Conservation (phyloP, 2,888 invertebrate genomes). For the Ferrisia virgata region DNA sequence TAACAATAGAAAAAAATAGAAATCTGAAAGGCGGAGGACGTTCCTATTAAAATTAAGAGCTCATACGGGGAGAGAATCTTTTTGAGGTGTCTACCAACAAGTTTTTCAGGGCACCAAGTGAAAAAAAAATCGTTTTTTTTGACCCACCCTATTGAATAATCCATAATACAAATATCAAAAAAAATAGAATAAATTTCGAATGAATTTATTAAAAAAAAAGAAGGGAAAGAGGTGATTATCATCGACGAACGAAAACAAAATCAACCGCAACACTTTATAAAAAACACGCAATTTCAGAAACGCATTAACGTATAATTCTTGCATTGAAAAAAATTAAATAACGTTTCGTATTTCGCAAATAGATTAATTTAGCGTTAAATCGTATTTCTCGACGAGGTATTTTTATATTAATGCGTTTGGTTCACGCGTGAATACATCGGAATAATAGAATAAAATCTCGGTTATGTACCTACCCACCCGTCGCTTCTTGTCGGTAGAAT, state of each 20-base stretch:
- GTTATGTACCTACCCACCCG: neutral
- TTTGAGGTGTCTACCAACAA: too few species aligned
- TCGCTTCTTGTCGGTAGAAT: neutral
- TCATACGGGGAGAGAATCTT: too few species aligned
- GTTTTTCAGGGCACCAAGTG: too few species aligned
- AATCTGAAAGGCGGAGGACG: too few species aligned
- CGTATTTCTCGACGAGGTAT: slow-evolving; percentile 21
- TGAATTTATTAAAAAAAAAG: neutral
- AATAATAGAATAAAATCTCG: neutral
- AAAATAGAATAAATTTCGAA: too few species aligned
- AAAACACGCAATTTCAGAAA: neutral
- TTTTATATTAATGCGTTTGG: slow-evolving; percentile 16
- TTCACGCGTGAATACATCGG: slow-evolving; percentile 20
- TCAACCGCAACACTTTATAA: neutral
- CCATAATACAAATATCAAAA: too few species aligned
- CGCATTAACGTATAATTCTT: neutral
- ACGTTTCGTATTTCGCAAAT: slow-evolving; percentile 23
- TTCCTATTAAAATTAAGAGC: too few species aligned
- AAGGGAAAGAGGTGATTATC: neutral
- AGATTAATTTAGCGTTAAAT: slow-evolving; percentile 26
- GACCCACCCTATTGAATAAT: too few species aligned
- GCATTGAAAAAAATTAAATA: neutral
- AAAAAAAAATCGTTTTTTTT: too few species aligned
- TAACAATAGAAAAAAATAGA: neutral
- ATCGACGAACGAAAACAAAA: neutral